phyloP scores from a whole-genome alignment of 1,140 invertebrate genomes.

The Branchinecta lynchi region DNA sequence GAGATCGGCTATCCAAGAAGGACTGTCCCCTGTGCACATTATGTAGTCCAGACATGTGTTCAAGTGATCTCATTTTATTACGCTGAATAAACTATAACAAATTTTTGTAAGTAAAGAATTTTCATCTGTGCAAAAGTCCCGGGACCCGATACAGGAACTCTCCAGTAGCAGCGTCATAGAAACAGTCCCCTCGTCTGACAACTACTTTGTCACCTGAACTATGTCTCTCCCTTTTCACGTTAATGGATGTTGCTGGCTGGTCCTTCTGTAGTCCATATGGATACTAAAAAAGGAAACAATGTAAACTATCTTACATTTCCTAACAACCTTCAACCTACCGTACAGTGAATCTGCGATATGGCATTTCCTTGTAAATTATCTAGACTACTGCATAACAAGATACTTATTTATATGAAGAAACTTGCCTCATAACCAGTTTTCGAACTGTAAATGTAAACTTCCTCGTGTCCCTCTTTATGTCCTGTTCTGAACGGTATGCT shows the following conservation, averaged over 20 bases:
- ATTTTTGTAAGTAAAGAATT: too few relatives aligned
- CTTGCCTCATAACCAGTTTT: background rate
- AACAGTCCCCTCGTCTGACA: background rate
- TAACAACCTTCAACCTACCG: too few relatives aligned
- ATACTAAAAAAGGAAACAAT: background rate
- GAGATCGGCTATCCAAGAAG: too few relatives aligned
- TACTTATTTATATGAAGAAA: background rate
- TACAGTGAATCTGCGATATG: too few relatives aligned
- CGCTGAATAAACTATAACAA: too few relatives aligned
- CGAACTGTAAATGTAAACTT: background rate
- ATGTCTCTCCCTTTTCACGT: background rate
- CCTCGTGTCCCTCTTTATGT: background rate
- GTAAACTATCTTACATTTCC: too few relatives aligned
- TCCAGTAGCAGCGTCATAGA: background rate
- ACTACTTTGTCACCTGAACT: background rate
- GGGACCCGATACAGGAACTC: background rate
- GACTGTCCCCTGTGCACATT: too few relatives aligned
- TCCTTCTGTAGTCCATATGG: background rate
- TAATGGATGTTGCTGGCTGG: background rate
- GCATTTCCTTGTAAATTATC: too few relatives aligned
- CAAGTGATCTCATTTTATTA: too few relatives aligned
- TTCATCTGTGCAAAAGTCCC: background rate
- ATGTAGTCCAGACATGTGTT: too few relatives aligned
- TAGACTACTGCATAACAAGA: too few relatives aligned
- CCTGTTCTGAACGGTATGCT: background rate